These are phyloP conservation scores for Panzeria rudis DNA, from an alignment of 2,888 invertebrate species.

Conservation along the genomic window DNA sequence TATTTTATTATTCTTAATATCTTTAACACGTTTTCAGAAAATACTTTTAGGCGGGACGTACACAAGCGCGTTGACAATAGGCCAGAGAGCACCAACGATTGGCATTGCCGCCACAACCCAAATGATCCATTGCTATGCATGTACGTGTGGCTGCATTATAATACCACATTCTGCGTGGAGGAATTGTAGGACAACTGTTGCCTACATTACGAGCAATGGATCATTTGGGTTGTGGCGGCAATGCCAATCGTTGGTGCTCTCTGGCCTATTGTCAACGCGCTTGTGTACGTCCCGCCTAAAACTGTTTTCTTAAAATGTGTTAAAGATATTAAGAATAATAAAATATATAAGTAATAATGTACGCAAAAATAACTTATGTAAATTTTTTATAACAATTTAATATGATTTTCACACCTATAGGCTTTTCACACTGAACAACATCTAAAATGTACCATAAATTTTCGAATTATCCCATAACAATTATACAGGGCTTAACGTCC, in stretches of 20 bases:
- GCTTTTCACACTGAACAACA: no score
- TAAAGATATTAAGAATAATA: no score
- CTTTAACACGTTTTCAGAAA: no score
- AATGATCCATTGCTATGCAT: conserved; percentile 37
- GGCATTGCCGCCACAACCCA: conserved; percentile 64
- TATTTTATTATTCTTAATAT: no score
- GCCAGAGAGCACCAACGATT: conserved; percentile 59
- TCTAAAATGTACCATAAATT: no score
- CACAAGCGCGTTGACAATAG: conserved; percentile 6
- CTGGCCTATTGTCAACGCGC: conserved; percentile 3
- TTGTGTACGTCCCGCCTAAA: neutral
- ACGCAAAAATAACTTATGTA: no score
- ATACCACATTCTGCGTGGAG: conserved; percentile 46
- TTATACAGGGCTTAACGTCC: no score
- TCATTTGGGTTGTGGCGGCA: conserved; percentile 63
- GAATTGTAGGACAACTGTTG: neutral
- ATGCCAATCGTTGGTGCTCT: conserved; percentile 61
- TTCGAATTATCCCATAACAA: no score
- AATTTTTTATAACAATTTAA: no score
- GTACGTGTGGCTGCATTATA: conserved; percentile 25
- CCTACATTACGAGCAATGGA: neutral
- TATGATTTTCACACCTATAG: no score
- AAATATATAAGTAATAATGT: no score
- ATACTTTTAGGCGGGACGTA: neutral
- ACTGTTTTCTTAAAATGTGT: no score